A percentile compares a stretch with the other conserved stretches of the same genome.
phyloP scores from a whole-genome alignment of 2,113 vertebrate species.

The Cyphomyrus plagiostoma region DNA sequence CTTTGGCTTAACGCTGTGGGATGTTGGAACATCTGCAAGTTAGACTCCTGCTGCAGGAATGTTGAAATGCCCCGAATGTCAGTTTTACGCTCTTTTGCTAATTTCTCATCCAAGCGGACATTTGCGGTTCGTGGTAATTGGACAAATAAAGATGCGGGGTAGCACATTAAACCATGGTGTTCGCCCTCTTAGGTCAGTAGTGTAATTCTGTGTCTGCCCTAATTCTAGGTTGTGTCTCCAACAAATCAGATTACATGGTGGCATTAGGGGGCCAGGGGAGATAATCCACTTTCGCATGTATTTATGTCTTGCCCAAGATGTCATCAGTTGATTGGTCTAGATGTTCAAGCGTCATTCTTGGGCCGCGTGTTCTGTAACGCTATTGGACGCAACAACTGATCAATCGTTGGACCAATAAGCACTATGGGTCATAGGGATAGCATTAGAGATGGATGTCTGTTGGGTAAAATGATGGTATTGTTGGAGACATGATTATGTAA shows the following conservation, averaged over 20 bases:
- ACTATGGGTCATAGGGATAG: not conserved
- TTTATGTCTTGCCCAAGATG: not conserved
- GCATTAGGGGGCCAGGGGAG: not conserved
- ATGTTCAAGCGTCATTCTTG: not conserved
- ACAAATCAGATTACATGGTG: conserved; percentile 6
- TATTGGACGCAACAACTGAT: not conserved
- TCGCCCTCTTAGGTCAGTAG: conserved; percentile 43
- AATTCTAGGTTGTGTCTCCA: conserved; percentile 20
- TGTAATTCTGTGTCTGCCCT: conserved; percentile 26
- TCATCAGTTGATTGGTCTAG: not conserved
- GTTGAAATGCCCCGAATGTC: not conserved
- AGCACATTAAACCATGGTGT: conserved; percentile 17
- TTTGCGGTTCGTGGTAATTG: not conserved
- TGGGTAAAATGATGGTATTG: not conserved
- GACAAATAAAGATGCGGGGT: not conserved
- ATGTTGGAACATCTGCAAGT: not conserved
- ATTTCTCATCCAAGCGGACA: not conserved
- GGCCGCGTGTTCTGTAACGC: not conserved
- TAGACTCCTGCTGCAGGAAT: not conserved
- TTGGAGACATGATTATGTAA: not conserved
- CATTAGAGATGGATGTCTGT: not conserved
- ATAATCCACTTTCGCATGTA: not conserved
- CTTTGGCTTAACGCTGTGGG: not conserved
- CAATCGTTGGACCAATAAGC: not conserved
- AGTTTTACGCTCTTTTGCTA: not conserved